A percentile compares a stretch with the other conserved stretches of the same genome.
Conservation (phyloP, 2,888 invertebrate genomes). For the Amaurobius ferox region DNA sequence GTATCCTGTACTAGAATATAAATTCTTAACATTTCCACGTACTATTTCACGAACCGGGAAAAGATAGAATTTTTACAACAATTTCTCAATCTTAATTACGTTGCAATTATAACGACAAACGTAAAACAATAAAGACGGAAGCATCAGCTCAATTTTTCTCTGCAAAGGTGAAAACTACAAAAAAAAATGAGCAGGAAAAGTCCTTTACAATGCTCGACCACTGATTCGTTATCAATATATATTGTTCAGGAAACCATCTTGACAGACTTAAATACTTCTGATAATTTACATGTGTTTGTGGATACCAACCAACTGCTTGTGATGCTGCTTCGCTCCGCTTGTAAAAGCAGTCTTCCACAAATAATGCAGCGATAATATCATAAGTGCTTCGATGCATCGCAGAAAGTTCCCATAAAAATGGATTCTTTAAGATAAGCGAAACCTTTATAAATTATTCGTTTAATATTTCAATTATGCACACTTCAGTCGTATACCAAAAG, state of each 20-base stretch:
- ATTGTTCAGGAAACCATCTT: neutral
- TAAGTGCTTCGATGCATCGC: neutral
- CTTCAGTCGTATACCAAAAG: no score
- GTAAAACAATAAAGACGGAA: neutral
- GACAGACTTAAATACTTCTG: slow-evolving; percentile 1
- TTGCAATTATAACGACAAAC: no score
- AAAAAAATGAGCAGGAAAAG: neutral
- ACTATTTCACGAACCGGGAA: no score
- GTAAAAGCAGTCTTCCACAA: slow-evolving; percentile 2
- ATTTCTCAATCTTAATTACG: no score
- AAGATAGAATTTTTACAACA: no score
- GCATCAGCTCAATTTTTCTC: neutral
- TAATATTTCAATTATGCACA: no score
- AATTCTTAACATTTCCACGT: no score
- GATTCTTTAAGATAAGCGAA: no score
- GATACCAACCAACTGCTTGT: neutral
- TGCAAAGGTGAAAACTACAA: neutral
- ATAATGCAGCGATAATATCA: slow-evolving; percentile 12
- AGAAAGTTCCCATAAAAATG: no score
- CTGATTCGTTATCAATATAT: neutral
- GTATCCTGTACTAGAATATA: no score
- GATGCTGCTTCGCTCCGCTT: neutral
- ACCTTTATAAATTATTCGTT: no score
- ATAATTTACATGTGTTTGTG: neutral
- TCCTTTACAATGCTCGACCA: neutral